phyloP scores from a whole-genome alignment of 1,140 invertebrate species.

The Apocrypta bakeri region DNA sequence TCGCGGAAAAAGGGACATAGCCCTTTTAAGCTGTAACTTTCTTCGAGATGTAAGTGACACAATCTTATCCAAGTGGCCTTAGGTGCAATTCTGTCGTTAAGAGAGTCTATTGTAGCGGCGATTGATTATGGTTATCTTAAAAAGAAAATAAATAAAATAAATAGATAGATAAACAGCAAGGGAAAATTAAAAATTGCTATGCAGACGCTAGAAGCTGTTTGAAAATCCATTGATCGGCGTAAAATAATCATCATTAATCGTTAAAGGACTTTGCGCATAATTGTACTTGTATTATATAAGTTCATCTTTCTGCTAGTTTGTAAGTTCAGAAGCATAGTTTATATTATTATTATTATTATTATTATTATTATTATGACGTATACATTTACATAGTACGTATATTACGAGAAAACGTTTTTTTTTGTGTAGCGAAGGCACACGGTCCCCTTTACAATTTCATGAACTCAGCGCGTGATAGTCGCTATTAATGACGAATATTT shows the following conservation, averaged over 20 bases:
- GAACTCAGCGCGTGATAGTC: constrained; percentile 71
- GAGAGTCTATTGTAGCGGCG: constrained; percentile 19
- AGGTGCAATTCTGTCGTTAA: constrained; percentile 47
- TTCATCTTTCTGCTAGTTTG: constrained; percentile 55
- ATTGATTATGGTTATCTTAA: constrained; percentile 32
- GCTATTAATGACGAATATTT: constrained; percentile 63
- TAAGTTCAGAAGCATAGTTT: constrained; percentile 59
- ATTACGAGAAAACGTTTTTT: constrained; percentile 52
- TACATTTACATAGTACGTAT: constrained; percentile 61
- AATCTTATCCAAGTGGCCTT: constrained; percentile 53
- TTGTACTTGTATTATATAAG: constrained; percentile 60
- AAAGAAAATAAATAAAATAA: constrained; percentile 5
- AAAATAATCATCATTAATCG: constrained; percentile 57
- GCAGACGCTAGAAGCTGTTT: background rate
- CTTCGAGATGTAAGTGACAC: constrained; percentile 32
- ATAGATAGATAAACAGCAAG: background rate
- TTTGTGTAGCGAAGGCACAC: constrained; percentile 68
- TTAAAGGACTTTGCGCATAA: constrained; percentile 56
- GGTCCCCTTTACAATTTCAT: constrained; percentile 72
- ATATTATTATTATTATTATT: constrained; percentile 44
- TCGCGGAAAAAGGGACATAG: background rate
- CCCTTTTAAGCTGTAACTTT: constrained; percentile 20
- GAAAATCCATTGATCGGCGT: constrained; percentile 47
- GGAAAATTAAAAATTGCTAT: background rate
- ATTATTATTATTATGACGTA: constrained; percentile 46